Conservation (phyloP, 2,888 invertebrate species). For the Leptinotarsa rubiginosa region DNA sequence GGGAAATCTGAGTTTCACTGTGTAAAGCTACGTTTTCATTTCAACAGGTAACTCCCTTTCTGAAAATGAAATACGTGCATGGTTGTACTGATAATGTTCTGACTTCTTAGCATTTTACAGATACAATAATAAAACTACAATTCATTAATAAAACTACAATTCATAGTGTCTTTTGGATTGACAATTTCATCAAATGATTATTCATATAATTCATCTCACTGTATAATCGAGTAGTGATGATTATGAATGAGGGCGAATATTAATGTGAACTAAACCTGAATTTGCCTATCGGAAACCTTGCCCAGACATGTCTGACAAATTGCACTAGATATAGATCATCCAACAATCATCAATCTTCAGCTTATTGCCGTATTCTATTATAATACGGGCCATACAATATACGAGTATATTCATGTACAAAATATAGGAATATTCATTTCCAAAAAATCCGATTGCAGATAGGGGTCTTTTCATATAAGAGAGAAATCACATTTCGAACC, state of each 20-base stretch:
- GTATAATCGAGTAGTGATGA: too few species aligned
- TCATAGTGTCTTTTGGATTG: too few species aligned
- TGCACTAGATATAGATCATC: conserved; percentile 39
- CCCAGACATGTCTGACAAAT: conserved; percentile 36
- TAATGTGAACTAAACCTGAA: conserved; percentile 32
- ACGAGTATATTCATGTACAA: conserved; percentile 22
- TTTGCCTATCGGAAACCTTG: conserved; percentile 35
- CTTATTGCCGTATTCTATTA: conserved; percentile 34
- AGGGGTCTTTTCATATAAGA: not conserved
- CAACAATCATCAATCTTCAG: conserved; percentile 39
- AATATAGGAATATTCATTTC: conserved; percentile 13
- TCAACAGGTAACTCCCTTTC: too few species aligned
- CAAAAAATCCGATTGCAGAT: not conserved
- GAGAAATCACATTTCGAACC: not conserved
- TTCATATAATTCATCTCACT: too few species aligned
- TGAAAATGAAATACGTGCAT: too few species aligned
- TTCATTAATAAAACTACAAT: too few species aligned
- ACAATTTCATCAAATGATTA: too few species aligned
- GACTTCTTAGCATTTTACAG: too few species aligned
- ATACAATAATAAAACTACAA: too few species aligned
- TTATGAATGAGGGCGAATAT: conserved; percentile 5
- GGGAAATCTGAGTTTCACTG: too few species aligned
- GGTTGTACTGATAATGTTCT: too few species aligned
- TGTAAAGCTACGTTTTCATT: too few species aligned
- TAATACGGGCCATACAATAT: conserved; percentile 30